phyloP scores from a whole-genome alignment of 2,797 vertebrate genomes.

The Sebastes steindachneri region DNA sequence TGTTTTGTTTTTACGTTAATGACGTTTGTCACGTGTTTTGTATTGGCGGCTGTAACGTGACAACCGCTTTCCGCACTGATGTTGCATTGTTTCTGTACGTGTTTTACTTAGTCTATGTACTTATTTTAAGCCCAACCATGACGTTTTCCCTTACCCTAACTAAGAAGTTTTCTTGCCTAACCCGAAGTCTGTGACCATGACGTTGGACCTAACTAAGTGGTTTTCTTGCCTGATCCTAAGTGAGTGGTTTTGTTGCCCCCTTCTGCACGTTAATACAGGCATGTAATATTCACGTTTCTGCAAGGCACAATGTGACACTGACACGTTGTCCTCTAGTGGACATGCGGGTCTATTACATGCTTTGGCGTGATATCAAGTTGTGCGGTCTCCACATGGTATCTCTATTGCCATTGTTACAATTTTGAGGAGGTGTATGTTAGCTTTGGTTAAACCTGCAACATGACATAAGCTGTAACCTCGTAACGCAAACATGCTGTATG shows the following conservation, averaged over 20 bases:
- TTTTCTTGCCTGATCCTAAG: background rate
- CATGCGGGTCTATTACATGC: fast-evolving
- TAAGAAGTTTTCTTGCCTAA: background rate
- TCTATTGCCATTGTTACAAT: fast-evolving
- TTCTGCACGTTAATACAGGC: background rate
- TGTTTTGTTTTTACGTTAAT: no score
- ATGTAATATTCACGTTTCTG: background rate
- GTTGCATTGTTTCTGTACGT: no score
- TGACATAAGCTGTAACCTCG: background rate
- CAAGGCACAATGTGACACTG: no score
- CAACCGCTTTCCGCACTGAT: background rate
- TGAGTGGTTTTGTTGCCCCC: background rate
- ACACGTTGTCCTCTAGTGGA: no score
- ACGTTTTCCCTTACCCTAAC: background rate
- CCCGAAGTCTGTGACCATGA: background rate
- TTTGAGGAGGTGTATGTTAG: background rate
- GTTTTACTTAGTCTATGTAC: no score
- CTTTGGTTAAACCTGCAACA: background rate
- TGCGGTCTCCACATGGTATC: background rate
- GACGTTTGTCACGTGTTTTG: background rate
- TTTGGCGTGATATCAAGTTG: background rate
- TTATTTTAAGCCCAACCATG: no score
- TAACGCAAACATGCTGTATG: background rate
- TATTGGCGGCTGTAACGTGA: background rate
- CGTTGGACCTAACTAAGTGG: background rate